Conservation (phyloP, 2,797 vertebrate genomes). For the Poecile montanus region DNA sequence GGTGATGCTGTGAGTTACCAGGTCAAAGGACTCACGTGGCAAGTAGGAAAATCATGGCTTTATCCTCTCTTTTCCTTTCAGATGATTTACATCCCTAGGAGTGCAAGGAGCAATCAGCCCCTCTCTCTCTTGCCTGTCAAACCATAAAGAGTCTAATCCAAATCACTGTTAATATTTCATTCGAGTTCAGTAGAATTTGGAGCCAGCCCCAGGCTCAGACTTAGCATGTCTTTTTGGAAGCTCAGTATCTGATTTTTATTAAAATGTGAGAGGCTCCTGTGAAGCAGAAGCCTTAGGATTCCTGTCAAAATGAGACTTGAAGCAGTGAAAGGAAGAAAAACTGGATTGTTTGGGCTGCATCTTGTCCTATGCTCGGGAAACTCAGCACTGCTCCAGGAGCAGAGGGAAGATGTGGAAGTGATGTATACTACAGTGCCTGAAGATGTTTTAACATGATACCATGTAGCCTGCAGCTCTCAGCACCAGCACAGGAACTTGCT, state of each 20-base stretch:
- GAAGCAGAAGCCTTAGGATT: constrained; percentile 45
- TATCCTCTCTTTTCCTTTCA: neutral
- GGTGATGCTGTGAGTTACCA: neutral
- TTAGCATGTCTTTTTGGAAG: constrained; percentile 45
- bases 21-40: neutral
- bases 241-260: constrained; percentile 59
- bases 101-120: constrained; percentile 28
- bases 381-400: neutral
- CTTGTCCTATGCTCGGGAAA: neutral
- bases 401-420: neutral
- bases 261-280: constrained; percentile 49
- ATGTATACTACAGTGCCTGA: neutral
- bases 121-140: constrained; percentile 21
- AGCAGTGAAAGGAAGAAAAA: constrained; percentile 16
- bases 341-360: neutral
- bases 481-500: neutral
- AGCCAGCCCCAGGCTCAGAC: constrained; percentile 57
- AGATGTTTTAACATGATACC: neutral
- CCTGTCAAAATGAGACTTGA: neutral
- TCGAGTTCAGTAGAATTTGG: constrained; percentile 13
- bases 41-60: neutral
- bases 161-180: constrained; percentile 55
- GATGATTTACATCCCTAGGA: neutral
- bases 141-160: neutral
- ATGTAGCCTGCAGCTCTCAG: neutral